phyloP scores from a whole-genome alignment of 2,888 invertebrate species.

The Polietes domitor region DNA sequence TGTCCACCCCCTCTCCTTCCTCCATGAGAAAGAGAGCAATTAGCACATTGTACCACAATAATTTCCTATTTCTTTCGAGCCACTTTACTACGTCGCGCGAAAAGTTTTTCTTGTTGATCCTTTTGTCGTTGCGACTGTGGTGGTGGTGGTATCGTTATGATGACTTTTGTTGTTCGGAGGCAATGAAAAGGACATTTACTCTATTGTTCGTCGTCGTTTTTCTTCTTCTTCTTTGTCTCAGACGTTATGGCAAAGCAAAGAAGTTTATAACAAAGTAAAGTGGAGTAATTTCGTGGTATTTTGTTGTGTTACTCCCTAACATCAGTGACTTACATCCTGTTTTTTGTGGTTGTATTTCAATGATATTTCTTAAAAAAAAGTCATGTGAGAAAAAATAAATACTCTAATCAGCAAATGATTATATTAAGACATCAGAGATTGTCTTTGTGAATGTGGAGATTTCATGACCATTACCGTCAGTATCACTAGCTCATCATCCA shows the following conservation, averaged over 20 bases:
- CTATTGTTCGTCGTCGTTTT: not conserved
- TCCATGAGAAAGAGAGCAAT: slow-evolving; percentile 1
- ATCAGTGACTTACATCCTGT: not conserved
- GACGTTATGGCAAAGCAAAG: not conserved
- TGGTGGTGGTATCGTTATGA: not conserved
- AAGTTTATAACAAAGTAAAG: not conserved
- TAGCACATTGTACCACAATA: slow-evolving; percentile 22
- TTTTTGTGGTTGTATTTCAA: not conserved
- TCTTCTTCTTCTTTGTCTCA: too few species aligned
- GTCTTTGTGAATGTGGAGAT: too few species aligned
- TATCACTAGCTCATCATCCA: too few species aligned
- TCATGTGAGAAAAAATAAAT: too few species aligned
- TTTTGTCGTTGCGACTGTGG: not conserved
- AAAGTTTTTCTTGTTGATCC: slow-evolving; percentile 24
- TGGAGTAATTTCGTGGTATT: not conserved
- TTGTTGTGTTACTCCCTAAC: not conserved
- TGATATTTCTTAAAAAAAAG: not conserved
- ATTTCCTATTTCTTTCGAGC: not conserved
- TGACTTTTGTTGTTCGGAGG: not conserved
- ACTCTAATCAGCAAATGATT: too few species aligned
- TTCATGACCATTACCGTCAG: too few species aligned
- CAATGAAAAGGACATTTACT: not conserved
- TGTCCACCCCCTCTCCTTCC: slow-evolving; percentile 38
- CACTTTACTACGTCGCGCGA: not conserved
- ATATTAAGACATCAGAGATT: too few species aligned